Evolutionary conservation across 2,113 vertebrate genomes (phyloP), one percentile per base, ranked within the genome.

Genomic region (Chroicocephalus ridibundus): DNA sequence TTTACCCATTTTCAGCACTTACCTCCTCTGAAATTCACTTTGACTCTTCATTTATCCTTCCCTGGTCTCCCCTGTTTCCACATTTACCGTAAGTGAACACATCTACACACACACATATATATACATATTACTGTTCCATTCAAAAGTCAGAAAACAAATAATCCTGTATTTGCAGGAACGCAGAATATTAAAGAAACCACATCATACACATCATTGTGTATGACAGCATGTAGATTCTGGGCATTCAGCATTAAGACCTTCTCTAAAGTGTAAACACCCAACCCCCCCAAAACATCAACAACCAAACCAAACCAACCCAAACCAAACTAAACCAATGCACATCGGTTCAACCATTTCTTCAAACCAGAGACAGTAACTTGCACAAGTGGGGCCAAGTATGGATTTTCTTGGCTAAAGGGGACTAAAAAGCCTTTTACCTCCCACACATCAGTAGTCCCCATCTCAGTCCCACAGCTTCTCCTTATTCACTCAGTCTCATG

Each of bases 1-100:
- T 92, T 97, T 94, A 97, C 68, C 66, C 47, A 44, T 96, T 95
- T 96, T 96, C 84, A 87, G 92, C 77, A 90, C 71, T 95, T 97
- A 92, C 71, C 88, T 95, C 65, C 72, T 94, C 91, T 46, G 29
- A 92, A 82, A 94, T 95, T 90, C 52, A 76, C 90, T 96, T 82
- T 82, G 83, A 90, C 54, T 68, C 60, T 84, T 51, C 72, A 19
- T 54, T 91, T 96, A 66, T n/a, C 70, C 76, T 92, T 54, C 61
- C 65, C 72, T 89, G 55, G 26, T 58, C 42, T 91, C n/a, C 78
- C 60, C 31, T 82, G 12, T 64, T 93, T 84, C 75, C 62, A 61
- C 44, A 65, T 86, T 83, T 91, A 84, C 75, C 88, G 32, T 57
- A 88, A 94, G 13, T 82, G 79, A 79, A 81, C n/a, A 85, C 19